A percentile compares a stretch with the other conserved stretches of the same genome.
These are phyloP conservation scores for Apamea sordens DNA, from an alignment of 2,888 invertebrate species.

Conservation along the genomic window DNA sequence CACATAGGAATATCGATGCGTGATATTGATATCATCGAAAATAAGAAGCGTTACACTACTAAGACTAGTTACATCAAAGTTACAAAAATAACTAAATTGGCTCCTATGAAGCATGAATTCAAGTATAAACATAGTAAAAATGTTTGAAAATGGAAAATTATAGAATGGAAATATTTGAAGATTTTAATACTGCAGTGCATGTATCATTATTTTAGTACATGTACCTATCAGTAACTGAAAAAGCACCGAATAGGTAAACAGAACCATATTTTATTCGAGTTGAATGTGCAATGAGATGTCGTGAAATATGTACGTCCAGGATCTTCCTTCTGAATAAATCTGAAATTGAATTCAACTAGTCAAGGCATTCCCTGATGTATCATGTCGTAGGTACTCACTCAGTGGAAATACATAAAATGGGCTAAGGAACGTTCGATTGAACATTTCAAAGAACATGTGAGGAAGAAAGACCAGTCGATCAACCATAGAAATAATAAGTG, in stretches of 20 bases:
- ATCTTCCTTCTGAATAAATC: conserved; percentile 43
- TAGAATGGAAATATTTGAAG: background rate
- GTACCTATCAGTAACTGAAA: background rate
- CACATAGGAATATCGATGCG: background rate
- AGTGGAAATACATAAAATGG: conserved; percentile 5
- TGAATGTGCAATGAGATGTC: conserved; percentile 61
- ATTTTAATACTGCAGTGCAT: background rate
- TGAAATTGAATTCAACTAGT: conserved; percentile 41
- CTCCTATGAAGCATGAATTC: background rate
- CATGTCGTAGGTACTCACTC: conserved; percentile 20
- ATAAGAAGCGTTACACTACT: background rate
- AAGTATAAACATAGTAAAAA: background rate
- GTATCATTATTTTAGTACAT: conserved; percentile 4
- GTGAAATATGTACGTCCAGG: conserved; percentile 41
- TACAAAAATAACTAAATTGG: background rate
- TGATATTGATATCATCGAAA: background rate
- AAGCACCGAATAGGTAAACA: conserved; percentile 16
- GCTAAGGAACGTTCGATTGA: background rate
- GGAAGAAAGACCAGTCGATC: background rate
- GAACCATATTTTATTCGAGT: conserved; percentile 57
- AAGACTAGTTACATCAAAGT: background rate
- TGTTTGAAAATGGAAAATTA: too few species aligned
- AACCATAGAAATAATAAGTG: conserved; percentile 20
- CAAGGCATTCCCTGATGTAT: conserved; percentile 20
- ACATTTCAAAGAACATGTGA: background rate